Percentiles rank a stretch among this genome's conserved stretches.
Evolutionary conservation across 2,888 invertebrate species (phyloP).

Genomic region (Amphipoea lucens): DNA sequence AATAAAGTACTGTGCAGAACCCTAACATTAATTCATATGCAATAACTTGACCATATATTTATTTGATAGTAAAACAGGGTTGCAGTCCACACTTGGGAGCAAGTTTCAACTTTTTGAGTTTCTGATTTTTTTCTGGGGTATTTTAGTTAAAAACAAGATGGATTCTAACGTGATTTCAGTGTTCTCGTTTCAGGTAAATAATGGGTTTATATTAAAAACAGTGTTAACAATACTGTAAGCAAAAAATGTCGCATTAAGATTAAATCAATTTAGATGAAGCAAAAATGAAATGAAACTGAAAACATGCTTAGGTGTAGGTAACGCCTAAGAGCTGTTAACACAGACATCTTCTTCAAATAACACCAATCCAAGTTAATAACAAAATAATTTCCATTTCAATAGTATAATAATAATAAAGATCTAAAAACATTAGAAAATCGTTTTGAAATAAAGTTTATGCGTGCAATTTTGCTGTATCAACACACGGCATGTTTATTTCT

Average conservation of each 20-base stretch:
- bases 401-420: conserved; percentile 11
- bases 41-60: conserved; percentile 62
- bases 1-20: conserved; percentile 43
- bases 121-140: conserved; percentile 77
- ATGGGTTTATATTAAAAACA: not conserved
- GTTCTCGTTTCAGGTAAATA: not conserved
- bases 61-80: conserved; percentile 69
- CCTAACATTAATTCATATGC: conserved; percentile 21
- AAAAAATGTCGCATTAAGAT: no score
- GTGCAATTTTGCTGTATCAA: conserved; percentile 70
- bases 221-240: not conserved
- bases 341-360: conserved; percentile 1
- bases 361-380: conserved; percentile 1
- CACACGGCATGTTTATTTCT: conserved; percentile 74
- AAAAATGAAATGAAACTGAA: not conserved
- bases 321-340: not conserved
- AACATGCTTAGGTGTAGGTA: not conserved
- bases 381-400: conserved; percentile 17
- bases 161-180: not conserved
- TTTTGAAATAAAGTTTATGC: conserved; percentile 58
- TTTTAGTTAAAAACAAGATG: conserved; percentile 49
- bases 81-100: conserved; percentile 58
- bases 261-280: not conserved
- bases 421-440: conserved; percentile 33
- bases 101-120: conserved; percentile 63